Conservation (phyloP, 2,797 vertebrate species). For the Melanitta fusca region DNA sequence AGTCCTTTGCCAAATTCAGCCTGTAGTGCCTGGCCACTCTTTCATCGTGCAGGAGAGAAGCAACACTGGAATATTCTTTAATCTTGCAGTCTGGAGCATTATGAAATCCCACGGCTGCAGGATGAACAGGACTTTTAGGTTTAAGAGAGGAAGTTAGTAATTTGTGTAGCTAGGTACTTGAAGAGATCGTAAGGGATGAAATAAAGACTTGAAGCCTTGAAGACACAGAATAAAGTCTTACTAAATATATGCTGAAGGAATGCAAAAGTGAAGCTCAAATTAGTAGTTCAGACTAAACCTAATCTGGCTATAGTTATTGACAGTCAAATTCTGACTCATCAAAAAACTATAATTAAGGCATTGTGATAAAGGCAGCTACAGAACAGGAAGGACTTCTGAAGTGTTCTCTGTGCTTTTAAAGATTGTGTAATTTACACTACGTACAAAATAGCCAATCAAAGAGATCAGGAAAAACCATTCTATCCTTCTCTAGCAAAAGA, state of each 20-base stretch:
- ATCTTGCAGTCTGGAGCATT: background rate
- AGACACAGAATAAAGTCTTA: slow-evolving; percentile 8
- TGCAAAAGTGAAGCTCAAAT: background rate
- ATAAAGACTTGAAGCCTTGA: background rate
- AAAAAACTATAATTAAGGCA: background rate
- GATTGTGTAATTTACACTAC: background rate
- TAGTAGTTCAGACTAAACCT: background rate
- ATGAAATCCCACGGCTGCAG: background rate
- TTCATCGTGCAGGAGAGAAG: background rate
- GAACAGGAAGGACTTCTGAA: background rate
- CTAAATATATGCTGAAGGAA: background rate
- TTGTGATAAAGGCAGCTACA: background rate
- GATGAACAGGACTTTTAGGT: background rate
- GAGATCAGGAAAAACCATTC: slow-evolving; percentile 22
- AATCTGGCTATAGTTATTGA: background rate
- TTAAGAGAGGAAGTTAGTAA: background rate
- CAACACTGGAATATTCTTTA: background rate
- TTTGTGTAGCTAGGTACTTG: background rate
- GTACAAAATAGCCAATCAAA: background rate
- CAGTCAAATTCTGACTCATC: background rate
- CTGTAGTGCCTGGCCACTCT: background rate
- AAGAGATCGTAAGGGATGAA: background rate
- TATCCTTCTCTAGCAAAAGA: background rate
- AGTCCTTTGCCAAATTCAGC: background rate
- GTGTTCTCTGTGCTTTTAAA: background rate